phyloP scores from a whole-genome alignment of 2,113 vertebrate species.

The Terrapene triunguis region DNA sequence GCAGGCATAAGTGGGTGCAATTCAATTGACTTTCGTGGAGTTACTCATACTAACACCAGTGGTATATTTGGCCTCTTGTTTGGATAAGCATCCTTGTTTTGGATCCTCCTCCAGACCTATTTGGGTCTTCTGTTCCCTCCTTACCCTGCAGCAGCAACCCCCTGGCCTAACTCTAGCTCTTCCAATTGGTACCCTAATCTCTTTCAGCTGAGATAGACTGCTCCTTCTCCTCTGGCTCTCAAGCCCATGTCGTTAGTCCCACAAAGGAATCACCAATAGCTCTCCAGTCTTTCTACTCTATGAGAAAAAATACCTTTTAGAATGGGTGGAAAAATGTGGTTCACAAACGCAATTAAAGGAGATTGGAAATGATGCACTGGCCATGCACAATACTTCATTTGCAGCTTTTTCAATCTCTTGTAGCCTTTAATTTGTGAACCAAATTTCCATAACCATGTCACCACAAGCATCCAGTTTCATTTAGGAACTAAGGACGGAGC shows the following conservation, averaged over 20 bases:
- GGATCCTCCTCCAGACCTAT: not conserved
- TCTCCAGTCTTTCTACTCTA: not conserved
- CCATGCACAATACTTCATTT: not conserved
- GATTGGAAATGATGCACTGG: not conserved
- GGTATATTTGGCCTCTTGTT: not conserved
- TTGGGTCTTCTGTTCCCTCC: not conserved
- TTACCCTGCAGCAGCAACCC: not conserved
- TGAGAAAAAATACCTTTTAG: not conserved
- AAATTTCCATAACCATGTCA: not conserved
- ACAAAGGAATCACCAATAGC: not conserved
- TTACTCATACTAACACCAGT: not conserved
- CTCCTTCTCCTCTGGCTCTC: not conserved
- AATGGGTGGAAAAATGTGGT: not conserved
- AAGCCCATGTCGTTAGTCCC: not conserved
- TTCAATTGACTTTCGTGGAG: fast-evolving
- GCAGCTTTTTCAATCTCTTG: not conserved
- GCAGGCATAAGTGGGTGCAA: not conserved
- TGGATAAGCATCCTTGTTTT: not conserved
- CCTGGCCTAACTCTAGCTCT: fast-evolving
- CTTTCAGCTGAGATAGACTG: not conserved
- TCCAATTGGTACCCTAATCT: not conserved
- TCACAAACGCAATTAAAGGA: not conserved
- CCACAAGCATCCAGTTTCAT: not conserved
- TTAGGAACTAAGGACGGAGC: not conserved
- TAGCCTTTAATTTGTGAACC: conserved; percentile 21